Base-by-base conservation (phyloP, 2,797 vertebrate genomes). In the Helarctos malayanus region DNA sequence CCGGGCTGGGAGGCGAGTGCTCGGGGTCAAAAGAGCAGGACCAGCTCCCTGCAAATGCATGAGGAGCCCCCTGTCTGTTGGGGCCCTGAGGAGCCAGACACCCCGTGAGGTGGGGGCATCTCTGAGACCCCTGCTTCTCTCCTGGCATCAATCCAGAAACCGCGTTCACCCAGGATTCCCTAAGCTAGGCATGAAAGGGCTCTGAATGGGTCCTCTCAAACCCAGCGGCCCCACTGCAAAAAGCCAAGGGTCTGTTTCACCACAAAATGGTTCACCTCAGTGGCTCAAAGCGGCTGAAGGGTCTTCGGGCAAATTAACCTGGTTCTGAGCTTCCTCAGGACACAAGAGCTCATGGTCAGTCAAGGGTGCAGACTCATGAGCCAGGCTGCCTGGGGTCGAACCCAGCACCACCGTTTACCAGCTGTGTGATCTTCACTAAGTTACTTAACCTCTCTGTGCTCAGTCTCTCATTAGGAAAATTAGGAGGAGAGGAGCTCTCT, bases 21-120 rank as follows among this genome's bases (percentile, higher is more conserved):
- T 32, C 1, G 25, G 84, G 96, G 98, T 97, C 97, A 97, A 73
- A 94, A 94, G 93, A 96, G 94, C 89, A 87, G 41, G n/a, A 45
- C 5, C 15, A 10, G 89, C 27, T 16, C 78, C 56, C 78, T 79
- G 73, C 21, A 27, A 68, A 56, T 0, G 14, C 68, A n/a, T 65
- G 54, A 4, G 7, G 3, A 45, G 19, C 14, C 21, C 35, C 54
- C 56, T 7, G 35, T 27, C 52, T 4, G 29, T 41, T 7, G 27
- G 57, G 59, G 85, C n/a, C 29, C 2, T 4, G 0, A 5, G 41
- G 49, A 71, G 15, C 27, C 95, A 45, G 45, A 49, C 10, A 4
- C 0, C 16, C 45, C 23, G 0, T 7, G 12, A 4, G 29, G 4
- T 16, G 10, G 23, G 54, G 4, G 16, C 29, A 1, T 27, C 65